phyloP scores from a whole-genome alignment of 2,888 invertebrate genomes.

The Sylvicola cinctus region DNA sequence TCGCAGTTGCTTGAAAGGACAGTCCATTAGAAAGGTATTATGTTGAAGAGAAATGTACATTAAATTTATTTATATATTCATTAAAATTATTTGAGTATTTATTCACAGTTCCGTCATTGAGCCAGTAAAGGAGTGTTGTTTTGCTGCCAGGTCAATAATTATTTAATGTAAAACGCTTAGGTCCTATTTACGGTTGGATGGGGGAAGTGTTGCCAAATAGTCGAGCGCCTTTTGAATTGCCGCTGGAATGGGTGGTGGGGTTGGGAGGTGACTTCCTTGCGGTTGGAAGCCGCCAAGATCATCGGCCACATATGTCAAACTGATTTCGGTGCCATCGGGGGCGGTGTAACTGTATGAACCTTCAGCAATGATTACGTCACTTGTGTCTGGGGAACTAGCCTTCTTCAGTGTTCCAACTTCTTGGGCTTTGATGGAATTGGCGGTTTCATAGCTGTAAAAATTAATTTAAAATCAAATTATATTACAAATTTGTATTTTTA shows the following conservation, averaged over 20 bases:
- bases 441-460: conserved; percentile 49
- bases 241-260: conserved; percentile 20
- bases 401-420: conserved; percentile 59
- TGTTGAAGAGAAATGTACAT: too few species aligned
- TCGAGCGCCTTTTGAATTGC: conserved; percentile 45
- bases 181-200: too few species aligned
- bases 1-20: too few species aligned
- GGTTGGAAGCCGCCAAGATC: conserved; percentile 43
- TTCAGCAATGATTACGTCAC: conserved; percentile 42
- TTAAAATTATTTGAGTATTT: too few species aligned
- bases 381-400: conserved; percentile 41
- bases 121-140: too few species aligned
- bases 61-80: too few species aligned
- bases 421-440: conserved; percentile 61
- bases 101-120: too few species aligned
- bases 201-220: conserved; percentile 19
- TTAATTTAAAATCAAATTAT: too few species aligned
- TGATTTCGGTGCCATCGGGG: conserved; percentile 47
- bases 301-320: conserved; percentile 46
- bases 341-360: conserved; percentile 49
- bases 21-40: too few species aligned
- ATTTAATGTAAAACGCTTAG: too few species aligned
- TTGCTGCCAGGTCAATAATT: too few species aligned
- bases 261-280: conserved; percentile 21
- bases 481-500: too few species aligned